Evolutionary conservation across 1,140 invertebrate species (phyloP).

Genomic region (Rhopalosiphum maidis): DNA sequence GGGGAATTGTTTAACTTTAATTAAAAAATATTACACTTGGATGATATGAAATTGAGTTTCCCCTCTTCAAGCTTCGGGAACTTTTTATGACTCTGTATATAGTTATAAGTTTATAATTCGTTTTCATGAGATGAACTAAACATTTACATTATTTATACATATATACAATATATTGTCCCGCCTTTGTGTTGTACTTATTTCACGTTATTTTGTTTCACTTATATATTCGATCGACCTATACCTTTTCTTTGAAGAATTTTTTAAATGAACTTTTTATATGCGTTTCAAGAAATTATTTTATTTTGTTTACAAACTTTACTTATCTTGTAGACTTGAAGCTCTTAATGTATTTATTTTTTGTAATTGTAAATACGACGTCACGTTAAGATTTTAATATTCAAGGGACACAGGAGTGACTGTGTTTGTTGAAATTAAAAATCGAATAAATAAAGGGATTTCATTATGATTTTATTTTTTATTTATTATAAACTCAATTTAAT

Average conservation of each 20-base stretch:
- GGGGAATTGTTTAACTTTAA: constrained; percentile 49
- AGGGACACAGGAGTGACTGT: neutral
- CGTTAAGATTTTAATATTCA: neutral
- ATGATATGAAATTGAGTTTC: constrained; percentile 51
- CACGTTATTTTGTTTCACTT: constrained; percentile 40
- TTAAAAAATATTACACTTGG: constrained; percentile 52
- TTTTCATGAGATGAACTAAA: constrained; percentile 53
- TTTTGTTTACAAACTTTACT: constrained; percentile 17
- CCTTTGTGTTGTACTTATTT: constrained; percentile 7
- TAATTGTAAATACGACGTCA: neutral
- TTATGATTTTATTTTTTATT: neutral
- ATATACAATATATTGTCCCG: constrained; percentile 22
- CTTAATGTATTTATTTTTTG: neutral
- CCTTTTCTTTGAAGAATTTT: neutral
- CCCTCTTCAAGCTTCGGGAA: neutral
- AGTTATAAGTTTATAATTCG: constrained; percentile 55
- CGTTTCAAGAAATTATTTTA: neutral
- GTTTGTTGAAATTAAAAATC: constrained; percentile 2
- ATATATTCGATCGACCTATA: neutral
- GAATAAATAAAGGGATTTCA: constrained; percentile 7
- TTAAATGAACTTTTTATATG: neutral
- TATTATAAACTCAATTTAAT: constrained; percentile 12
- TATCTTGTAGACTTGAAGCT: neutral
- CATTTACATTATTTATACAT: constrained; percentile 44
- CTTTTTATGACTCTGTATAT: constrained; percentile 38